These are phyloP conservation scores for Orussus abietinus DNA, from an alignment of 1,140 invertebrate genomes.

Conservation along the genomic window DNA sequence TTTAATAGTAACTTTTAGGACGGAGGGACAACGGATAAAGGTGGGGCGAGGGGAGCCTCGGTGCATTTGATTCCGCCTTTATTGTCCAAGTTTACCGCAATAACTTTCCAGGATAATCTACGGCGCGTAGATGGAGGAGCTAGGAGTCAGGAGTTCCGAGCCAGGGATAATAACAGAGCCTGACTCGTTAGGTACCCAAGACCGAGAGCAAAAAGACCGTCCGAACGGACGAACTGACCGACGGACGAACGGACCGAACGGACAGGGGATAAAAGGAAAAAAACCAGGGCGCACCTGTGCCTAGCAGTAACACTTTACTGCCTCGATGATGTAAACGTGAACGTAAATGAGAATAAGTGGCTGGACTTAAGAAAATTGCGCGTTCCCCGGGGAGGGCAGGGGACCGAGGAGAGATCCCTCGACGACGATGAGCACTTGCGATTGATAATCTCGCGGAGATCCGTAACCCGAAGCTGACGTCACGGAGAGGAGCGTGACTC, in stretches of 20 bases:
- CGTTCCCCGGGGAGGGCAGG: no score
- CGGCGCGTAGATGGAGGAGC: slow-evolving; percentile 31
- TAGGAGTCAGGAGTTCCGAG: slow-evolving; percentile 10
- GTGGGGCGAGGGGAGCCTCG: slow-evolving; percentile 15
- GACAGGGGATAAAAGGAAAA: slow-evolving; percentile 21
- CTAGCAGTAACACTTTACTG: slow-evolving; percentile 47
- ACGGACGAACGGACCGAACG: slow-evolving; percentile 14
- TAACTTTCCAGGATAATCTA: slow-evolving; percentile 46
- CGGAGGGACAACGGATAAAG: background rate
- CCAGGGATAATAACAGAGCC: slow-evolving; percentile 46
- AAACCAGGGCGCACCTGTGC: slow-evolving; percentile 47
- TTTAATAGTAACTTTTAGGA: no score
- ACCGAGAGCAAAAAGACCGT: slow-evolving; percentile 38
- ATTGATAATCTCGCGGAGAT: slow-evolving; percentile 1
- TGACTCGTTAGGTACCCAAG: slow-evolving; percentile 45
- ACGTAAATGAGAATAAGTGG: slow-evolving; percentile 47
- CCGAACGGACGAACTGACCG: slow-evolving; percentile 6
- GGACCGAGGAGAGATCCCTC: slow-evolving; percentile 2
- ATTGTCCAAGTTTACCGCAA: slow-evolving; percentile 48
- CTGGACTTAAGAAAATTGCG: slow-evolving; percentile 40
- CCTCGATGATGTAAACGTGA: slow-evolving; percentile 50
- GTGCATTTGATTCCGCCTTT: slow-evolving; percentile 42
- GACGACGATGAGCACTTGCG: background rate
- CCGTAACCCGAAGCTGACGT: background rate
- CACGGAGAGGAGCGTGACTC: no score